Evolutionary conservation across 1,140 invertebrate species (phyloP).

Genomic region (Papilio glaucus): DNA sequence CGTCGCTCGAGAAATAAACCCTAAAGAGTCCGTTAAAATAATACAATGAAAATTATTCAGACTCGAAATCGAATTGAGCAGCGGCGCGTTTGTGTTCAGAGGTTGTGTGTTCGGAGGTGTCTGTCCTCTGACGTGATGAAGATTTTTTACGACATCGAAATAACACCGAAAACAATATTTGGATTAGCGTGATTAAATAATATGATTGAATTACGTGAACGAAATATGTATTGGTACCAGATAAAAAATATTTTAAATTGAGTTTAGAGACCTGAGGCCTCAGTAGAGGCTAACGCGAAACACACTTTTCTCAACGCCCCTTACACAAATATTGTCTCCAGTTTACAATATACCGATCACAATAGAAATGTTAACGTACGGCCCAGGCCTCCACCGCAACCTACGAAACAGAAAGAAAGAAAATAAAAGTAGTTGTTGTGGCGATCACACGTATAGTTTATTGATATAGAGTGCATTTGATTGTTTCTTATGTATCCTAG

Average conservation of each 20-base stretch:
- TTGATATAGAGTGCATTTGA: too few species aligned
- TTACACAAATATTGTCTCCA: neutral
- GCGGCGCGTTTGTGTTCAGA: conserved; percentile 1
- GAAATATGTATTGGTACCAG: neutral
- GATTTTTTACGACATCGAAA: neutral
- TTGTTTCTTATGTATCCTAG: too few species aligned
- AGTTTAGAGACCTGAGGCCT: too few species aligned
- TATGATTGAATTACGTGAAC: neutral
- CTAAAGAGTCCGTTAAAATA: conserved; percentile 17
- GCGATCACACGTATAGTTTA: too few species aligned
- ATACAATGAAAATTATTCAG: conserved; percentile 31
- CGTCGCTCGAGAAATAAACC: conserved; percentile 5
- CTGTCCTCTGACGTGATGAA: neutral
- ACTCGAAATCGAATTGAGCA: conserved; percentile 29
- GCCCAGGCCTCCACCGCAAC: neutral
- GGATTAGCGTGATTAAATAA: neutral
- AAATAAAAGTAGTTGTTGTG: too few species aligned
- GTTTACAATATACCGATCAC: neutral
- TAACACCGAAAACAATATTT: neutral
- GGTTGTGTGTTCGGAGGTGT: too few species aligned
- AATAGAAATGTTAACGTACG: neutral
- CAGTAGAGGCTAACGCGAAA: neutral
- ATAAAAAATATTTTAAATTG: neutral
- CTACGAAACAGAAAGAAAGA: neutral
- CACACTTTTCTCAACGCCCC: neutral